A percentile compares a stretch with the other conserved stretches of the same genome.
Evolutionary conservation across 1,140 invertebrate genomes (phyloP).

Genomic region (Pogonomyrmex californicus): DNA sequence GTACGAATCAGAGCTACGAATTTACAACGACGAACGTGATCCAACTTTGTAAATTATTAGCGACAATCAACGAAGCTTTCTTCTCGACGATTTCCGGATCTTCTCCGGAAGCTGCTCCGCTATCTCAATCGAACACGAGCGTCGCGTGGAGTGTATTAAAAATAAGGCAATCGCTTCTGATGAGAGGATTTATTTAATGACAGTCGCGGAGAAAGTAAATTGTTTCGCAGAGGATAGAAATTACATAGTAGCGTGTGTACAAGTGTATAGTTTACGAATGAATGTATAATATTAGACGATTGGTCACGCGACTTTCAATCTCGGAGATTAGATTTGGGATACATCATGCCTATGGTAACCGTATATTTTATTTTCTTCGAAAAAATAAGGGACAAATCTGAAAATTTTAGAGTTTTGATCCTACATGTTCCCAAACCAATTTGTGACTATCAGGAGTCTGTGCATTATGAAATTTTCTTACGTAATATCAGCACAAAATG

Average conservation of each 20-base stretch:
- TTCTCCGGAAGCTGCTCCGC: neutral
- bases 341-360: neutral
- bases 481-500: too few relatives aligned
- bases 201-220: slow-evolving; percentile 35
- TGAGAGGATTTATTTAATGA: slow-evolving; percentile 6
- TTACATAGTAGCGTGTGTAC: slow-evolving; percentile 2
- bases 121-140: neutral
- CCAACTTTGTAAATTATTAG: neutral
- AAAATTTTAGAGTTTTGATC: too few relatives aligned
- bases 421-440: too few relatives aligned
- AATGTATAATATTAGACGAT: neutral
- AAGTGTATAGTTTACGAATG: neutral
- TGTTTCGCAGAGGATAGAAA: slow-evolving; percentile 21
- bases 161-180: neutral
- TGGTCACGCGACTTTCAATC: neutral
- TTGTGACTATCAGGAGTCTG: too few relatives aligned
- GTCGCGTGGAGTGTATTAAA: neutral
- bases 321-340: neutral
- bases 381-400: too few relatives aligned
- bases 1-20: neutral
- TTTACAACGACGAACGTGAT: neutral
- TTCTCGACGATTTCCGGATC: neutral
- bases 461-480: too few relatives aligned
- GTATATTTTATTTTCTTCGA: too few relatives aligned
- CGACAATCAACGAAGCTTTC: neutral